Base-by-base conservation (phyloP, 2,888 invertebrate species). In the Chirona hameri region DNA sequence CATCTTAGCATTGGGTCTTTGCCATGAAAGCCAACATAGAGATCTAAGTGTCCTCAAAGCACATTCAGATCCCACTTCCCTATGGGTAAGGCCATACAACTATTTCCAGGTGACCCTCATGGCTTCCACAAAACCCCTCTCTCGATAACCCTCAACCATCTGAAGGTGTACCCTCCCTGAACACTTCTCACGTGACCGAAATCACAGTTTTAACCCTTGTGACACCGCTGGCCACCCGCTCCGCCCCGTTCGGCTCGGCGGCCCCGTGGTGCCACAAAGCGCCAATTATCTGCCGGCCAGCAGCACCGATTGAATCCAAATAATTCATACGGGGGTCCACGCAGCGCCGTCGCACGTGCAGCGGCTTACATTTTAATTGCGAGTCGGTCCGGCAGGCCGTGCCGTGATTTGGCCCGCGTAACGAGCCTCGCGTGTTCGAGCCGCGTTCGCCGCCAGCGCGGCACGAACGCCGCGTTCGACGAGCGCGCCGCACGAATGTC, bases 331-430 rank as follows among this genome's bases (percentile, higher is more conserved):
- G 69, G 12, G 29, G 39, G 18, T 29, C 31, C 18, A 14, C 72
- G 72, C 39, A 5, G 12, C 31, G 39, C 31, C 31, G 31, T 29
- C n/a, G 72, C 72, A 72, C 72, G 72, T 72, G 72, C 72, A 14
- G 39, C 72, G 72, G 72, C 72, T 72, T 72, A 72, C 31, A 72
- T n/a, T 72, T 72, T 72, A 72, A 72, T 72, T 72, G 72, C 72
- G 72, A 52, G 24, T 24, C 60, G 60, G 24, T 18, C 72, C 24
- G 72, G 31, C n/a, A 14, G 31, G 72, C 31, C 72, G 72, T 29
- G 31, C n/a, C 72, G 72, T 72, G 72, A 72, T 72, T 72, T 24
- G 21, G n/a, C 18, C 72, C n/a, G 18, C 18, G 72, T 72, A 72
- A 72, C 72, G 72, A 72, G 72, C 72, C n/a, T 72, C 31, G 72